Conservation (phyloP, 2,888 invertebrate genomes). For the Idaea biselata region DNA sequence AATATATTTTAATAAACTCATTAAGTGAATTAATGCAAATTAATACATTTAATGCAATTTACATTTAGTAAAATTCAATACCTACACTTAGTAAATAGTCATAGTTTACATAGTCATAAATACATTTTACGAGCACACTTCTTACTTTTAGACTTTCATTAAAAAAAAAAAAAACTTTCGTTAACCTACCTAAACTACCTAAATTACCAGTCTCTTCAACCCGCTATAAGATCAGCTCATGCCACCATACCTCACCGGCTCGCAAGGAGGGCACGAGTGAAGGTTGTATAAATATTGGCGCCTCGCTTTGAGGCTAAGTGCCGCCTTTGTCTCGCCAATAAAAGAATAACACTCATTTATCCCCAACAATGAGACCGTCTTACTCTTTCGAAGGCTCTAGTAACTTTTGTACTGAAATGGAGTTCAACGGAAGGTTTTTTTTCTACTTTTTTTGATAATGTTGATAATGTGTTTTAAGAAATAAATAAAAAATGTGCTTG, state of each 20-base stretch:
- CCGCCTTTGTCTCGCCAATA: conserved; percentile 74
- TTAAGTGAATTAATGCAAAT: too few relatives aligned
- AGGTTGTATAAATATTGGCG: conserved; percentile 75
- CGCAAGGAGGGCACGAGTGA: conserved; percentile 49
- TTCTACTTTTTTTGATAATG: not conserved
- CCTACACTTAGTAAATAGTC: too few relatives aligned
- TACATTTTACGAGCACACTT: too few relatives aligned
- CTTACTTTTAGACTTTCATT: too few relatives aligned
- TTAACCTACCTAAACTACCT: not conserved
- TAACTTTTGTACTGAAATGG: not conserved
- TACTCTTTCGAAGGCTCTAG: conserved; percentile 7
- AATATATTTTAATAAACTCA: too few relatives aligned
- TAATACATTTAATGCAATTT: too few relatives aligned
- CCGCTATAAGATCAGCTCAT: not conserved
- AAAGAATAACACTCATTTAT: conserved; percentile 78
- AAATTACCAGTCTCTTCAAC: not conserved
- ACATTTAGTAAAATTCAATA: too few relatives aligned
- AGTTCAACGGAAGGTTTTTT: not conserved
- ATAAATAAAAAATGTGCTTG: too few relatives aligned
- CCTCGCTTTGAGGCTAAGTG: conserved; percentile 70
- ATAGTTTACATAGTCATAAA: too few relatives aligned
- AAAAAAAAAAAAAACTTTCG: too few relatives aligned
- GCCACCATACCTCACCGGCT: conserved; percentile 7
- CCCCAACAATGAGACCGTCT: conserved; percentile 57
- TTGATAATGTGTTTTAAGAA: too few relatives aligned